Conservation (phyloP, 2,113 vertebrate genomes). For the Bubalus kerabau region DNA sequence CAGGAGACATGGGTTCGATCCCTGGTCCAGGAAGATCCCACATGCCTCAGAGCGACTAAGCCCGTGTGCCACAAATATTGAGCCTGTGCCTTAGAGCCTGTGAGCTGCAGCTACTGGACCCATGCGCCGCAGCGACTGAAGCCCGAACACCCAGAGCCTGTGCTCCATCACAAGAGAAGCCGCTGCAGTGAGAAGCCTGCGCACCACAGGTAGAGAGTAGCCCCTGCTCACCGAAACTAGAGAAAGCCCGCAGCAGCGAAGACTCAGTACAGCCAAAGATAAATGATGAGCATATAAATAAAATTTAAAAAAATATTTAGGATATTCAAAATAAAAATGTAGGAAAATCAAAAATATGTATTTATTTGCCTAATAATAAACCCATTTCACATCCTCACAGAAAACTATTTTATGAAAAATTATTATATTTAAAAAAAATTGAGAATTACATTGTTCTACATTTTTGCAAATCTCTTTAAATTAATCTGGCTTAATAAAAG, state of each 20-base stretch:
- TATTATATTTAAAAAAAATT: background rate
- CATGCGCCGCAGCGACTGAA: background rate
- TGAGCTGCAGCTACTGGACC: background rate
- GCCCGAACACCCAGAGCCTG: background rate
- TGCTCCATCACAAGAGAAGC: background rate
- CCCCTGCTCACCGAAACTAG: background rate
- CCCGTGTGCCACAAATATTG: fast-evolving
- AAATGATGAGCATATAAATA: background rate
- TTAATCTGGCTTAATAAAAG: background rate
- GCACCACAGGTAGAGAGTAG: background rate
- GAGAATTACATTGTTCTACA: background rate
- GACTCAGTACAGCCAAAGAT: background rate
- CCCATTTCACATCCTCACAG: background rate
- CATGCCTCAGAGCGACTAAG: background rate
- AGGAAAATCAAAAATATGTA: background rate
- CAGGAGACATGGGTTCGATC: background rate
- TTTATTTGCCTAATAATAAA: background rate
- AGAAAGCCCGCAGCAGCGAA: fast-evolving
- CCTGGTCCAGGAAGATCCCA: background rate
- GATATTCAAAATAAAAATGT: background rate
- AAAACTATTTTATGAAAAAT: background rate
- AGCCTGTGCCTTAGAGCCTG: background rate
- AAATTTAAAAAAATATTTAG: background rate
- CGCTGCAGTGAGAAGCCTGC: background rate
- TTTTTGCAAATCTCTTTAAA: background rate